Evolutionary conservation across 2,888 invertebrate genomes (phyloP), one percentile per base, ranked within the genome.

Genomic region (Sabellastarte sp.): DNA sequence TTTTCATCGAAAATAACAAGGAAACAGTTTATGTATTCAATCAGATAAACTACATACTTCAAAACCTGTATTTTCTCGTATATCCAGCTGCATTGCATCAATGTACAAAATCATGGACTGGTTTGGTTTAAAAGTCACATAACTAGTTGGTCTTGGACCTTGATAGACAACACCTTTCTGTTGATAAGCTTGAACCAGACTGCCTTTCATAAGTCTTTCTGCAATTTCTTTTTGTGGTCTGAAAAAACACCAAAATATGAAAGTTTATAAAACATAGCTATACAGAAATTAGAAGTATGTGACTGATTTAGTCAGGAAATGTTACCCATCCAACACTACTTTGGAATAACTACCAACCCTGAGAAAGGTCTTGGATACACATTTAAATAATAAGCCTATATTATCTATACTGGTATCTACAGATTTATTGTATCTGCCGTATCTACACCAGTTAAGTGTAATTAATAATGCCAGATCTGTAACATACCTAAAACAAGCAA

Each of bases 221-320:
- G 75, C 76, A 29, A 80, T 74, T 63, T 74, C 76, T 59, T n/a
- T n/a, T 74, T 71, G 66, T 80, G 79, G 65, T 76, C n/a, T n/a
- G n/a, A n/a, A n/a, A n/a, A n/a, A 33, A 33, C 32, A 41, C 31
- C 24, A 63, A 59, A 32, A 50, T 32, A 10, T 33, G 5, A 59
- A 3, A 29, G n/a, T 4, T 33, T 41, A 32, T 29, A 57, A 30
- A 24, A 29, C 4, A 57, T 10, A 10, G 10, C 24, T 5, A 53
- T 10, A 53, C 5, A 20, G 5, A 53, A 53, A 53, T 10, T 5
- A 24, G 53, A 24, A 20, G 24, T 15, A 24, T 5, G 15, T 15
- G 50, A 41, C 50, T 15, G 20, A 20, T 15, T 15, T 41, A 41
- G 50, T 20, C 10, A 41, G 50, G 10, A 15, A 15, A 41, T 41